A percentile compares a stretch with the other conserved stretches of the same genome.
Evolutionary conservation across 1,140 invertebrate species (phyloP).

Genomic region (Apis dorsata): DNA sequence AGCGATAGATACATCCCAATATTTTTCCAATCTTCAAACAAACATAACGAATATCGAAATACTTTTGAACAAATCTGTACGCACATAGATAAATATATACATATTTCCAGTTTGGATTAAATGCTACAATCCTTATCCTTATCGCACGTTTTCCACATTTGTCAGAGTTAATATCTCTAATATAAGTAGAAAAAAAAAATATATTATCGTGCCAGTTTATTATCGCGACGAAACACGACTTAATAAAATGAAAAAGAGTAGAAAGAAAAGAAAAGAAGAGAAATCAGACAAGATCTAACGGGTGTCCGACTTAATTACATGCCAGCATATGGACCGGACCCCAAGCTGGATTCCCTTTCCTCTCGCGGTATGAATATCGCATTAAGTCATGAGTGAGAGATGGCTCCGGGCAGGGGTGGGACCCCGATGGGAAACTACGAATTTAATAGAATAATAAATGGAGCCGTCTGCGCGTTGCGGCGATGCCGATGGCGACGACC

Average conservation of each 20-base stretch:
- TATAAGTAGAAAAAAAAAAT: not conserved
- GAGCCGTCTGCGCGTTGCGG: conserved; percentile 42
- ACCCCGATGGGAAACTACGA: conserved; percentile 65
- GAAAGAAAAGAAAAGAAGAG: conserved; percentile 21
- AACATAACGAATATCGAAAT: too few species aligned
- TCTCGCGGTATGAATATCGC: conserved; percentile 66
- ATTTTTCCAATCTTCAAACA: too few species aligned
- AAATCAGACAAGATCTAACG: conserved; percentile 34
- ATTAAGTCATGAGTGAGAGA: conserved; percentile 62
- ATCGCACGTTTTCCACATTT: not conserved
- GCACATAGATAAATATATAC: not conserved
- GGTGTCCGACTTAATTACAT: conserved; percentile 63
- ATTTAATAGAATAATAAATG: conserved; percentile 79
- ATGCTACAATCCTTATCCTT: not conserved
- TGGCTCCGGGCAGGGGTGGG: conserved; percentile 51
- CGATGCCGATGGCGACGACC: conserved; percentile 21
- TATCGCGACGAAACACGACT: not conserved
- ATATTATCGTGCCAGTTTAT: not conserved
- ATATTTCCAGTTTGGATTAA: not conserved
- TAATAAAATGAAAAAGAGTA: conserved; percentile 23
- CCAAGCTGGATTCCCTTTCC: conserved; percentile 47
- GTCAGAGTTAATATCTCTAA: too few species aligned
- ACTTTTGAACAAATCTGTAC: too few species aligned
- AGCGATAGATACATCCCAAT: too few species aligned
- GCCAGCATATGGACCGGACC: conserved; percentile 47